Evolutionary conservation across 2,113 vertebrate species (phyloP), one percentile per base, ranked within the genome.

Genomic region (Tupaia tana): DNA sequence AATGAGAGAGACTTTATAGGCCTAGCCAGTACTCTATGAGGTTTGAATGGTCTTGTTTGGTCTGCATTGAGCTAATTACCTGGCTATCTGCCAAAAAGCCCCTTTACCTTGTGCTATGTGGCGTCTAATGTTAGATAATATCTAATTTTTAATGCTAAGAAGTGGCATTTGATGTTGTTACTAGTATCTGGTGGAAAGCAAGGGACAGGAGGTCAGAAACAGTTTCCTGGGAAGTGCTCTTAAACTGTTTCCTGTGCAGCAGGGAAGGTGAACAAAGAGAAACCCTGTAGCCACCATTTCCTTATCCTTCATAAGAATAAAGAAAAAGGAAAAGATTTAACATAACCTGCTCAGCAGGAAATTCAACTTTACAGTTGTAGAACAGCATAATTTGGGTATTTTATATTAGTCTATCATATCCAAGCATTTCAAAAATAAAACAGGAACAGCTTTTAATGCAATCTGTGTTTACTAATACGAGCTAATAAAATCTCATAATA

Each of bases 381-480:
- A 98, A 97, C 97, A 96, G 96, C 94, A 95, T 90, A 70, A 91
- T 97, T 98, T 97, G 95, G 96, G 80, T 94, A 96, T 88, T 97
- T 97, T 95, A 70, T 96, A 97, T 58, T 95, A 97, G 93, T 98
- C 89, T 98, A 98, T 97, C 96, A 86, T 95, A 97, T 94, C 94
- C 71, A 98, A 98, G 97, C 92, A 97, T 97, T 97, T 96, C 91
- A 73, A 98, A 98, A 98, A 96, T 97, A 98, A 98, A 98, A 95
- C 52, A 82, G 89, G 97, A 98, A 97, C 95, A 97, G 97, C 96
- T 98, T 99, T 98, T 97, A 98, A 98, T 98, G 97, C 98, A 98
- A 98, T 98, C 98, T 98, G 97, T 98, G 98, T 98, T 98, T 98
- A 98, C 97, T 98, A 98, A 98, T 97, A 95, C 0, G 0, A 98